phyloP scores from a whole-genome alignment of 2,797 vertebrate species.

The Australoheros facetus region DNA sequence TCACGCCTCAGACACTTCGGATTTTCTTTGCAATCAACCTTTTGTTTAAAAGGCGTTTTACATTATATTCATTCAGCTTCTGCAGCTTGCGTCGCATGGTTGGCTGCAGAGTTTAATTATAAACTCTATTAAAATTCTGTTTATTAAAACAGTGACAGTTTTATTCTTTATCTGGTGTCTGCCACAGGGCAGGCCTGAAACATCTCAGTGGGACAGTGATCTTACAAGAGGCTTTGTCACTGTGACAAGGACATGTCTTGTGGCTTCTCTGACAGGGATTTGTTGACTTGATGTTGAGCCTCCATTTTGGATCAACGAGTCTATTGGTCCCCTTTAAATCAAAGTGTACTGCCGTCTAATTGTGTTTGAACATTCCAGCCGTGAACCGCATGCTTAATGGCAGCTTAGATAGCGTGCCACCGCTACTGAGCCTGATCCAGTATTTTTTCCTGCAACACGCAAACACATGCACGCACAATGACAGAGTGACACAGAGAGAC shows the following conservation, averaged over 20 bases:
- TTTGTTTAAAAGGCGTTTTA: constrained; percentile 15
- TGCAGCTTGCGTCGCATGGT: background rate
- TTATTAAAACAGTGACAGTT: constrained; percentile 27
- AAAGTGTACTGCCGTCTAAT: constrained; percentile 76
- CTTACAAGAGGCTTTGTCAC: constrained; percentile 60
- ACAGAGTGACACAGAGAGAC: background rate
- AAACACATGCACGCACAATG: constrained; percentile 1
- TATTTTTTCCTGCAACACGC: constrained; percentile 27
- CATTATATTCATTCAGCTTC: constrained; percentile 8
- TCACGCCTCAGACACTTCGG: background rate
- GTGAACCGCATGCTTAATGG: constrained; percentile 76
- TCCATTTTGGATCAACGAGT: constrained; percentile 73
- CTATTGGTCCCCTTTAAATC: constrained; percentile 74
- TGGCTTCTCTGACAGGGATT: constrained; percentile 67
- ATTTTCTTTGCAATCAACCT: constrained; percentile 4
- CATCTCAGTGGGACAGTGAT: constrained; percentile 40
- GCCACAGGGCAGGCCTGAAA: constrained; percentile 10
- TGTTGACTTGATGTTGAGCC: constrained; percentile 78
- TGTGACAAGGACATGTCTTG: constrained; percentile 71
- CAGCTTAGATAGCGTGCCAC: constrained; percentile 64
- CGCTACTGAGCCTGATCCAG: constrained; percentile 43
- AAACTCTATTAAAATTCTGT: constrained; percentile 19
- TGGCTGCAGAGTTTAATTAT: constrained; percentile 8
- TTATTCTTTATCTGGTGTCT: constrained; percentile 36
- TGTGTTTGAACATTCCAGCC: constrained; percentile 75